Percentiles rank a stretch among this genome's conserved stretches.
phyloP scores from a whole-genome alignment of 2,888 invertebrate species.

The Strigamia maritima region DNA sequence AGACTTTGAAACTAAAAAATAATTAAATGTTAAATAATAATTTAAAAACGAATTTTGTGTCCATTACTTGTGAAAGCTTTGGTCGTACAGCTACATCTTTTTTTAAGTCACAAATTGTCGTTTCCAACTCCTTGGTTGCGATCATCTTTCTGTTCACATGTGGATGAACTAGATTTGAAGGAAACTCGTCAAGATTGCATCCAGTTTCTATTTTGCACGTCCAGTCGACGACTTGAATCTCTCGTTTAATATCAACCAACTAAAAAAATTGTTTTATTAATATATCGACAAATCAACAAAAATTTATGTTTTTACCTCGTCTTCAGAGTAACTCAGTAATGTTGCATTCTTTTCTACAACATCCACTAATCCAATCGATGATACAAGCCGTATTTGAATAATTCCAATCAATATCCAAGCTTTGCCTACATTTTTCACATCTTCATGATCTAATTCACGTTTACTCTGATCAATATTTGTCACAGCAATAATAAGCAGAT shows the following conservation, averaged over 20 bases:
- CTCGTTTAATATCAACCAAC: slow-evolving; percentile 38
- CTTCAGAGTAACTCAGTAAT: slow-evolving; percentile 66
- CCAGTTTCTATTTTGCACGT: slow-evolving; percentile 39
- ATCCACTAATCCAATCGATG: slow-evolving; percentile 68
- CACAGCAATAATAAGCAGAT: background rate
- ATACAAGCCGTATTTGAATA: slow-evolving; percentile 57
- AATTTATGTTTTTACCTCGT: slow-evolving; percentile 64
- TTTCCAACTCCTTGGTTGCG: slow-evolving; percentile 34
- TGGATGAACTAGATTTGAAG: slow-evolving; percentile 38
- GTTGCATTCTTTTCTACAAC: slow-evolving; percentile 74
- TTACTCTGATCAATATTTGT: background rate
- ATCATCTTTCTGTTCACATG: slow-evolving; percentile 21
- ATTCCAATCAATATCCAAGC: slow-evolving; percentile 56
- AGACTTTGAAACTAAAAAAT: slow-evolving; percentile 51
- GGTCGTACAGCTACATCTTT: slow-evolving; percentile 42
- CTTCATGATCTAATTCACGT: background rate
- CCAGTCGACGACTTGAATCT: slow-evolving; percentile 40
- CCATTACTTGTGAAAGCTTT: slow-evolving; percentile 37
- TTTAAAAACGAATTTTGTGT: background rate
- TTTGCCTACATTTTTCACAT: slow-evolving; percentile 29
- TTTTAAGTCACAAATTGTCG: slow-evolving; percentile 25
- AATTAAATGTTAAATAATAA: background rate
- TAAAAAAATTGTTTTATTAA: no score
- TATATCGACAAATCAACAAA: no score
- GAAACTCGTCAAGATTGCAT: background rate